A percentile compares a stretch with the other conserved stretches of the same genome.
These are phyloP conservation scores for Hedychridium roseum DNA, from an alignment of 2,888 invertebrate species.

Conservation along the genomic window DNA sequence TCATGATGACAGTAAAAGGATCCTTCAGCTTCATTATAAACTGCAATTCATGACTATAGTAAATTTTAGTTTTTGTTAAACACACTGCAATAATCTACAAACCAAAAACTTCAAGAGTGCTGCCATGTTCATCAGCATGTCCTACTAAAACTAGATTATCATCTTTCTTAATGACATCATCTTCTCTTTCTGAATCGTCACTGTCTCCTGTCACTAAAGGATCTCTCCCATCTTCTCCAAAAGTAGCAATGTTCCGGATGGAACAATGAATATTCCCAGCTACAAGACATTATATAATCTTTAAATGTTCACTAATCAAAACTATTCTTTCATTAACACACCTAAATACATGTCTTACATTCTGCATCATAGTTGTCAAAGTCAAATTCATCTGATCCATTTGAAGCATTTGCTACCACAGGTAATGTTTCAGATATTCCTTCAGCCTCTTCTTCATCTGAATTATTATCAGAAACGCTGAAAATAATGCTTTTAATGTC, in stretches of 20 bases:
- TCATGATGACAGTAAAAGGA: constrained; percentile 96
- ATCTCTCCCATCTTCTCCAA: constrained; percentile 48
- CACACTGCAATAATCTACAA: constrained; percentile 13
- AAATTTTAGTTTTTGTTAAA: constrained; percentile 38
- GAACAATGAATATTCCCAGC: constrained; percentile 48
- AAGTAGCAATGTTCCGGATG: constrained; percentile 51
- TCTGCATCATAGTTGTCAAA: constrained; percentile 81
- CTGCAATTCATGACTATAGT: constrained; percentile 65
- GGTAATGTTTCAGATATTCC: neutral
- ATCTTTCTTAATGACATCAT: constrained; percentile 84
- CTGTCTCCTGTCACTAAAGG: constrained; percentile 46
- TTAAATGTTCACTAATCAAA: neutral
- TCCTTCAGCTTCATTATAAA: constrained; percentile 88
- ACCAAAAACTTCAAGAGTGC: constrained; percentile 89
- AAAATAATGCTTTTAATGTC: constrained; percentile 9
- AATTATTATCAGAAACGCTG: constrained; percentile 35
- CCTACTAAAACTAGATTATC: constrained; percentile 92
- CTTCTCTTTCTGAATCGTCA: constrained; percentile 82
- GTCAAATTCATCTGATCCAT: constrained; percentile 72
- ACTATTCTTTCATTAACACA: constrained; percentile 20
- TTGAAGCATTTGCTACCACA: constrained; percentile 55
- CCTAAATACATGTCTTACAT: constrained; percentile 65
- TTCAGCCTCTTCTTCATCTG: constrained; percentile 28
- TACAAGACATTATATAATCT: constrained; percentile 42
- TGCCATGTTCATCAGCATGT: constrained; percentile 86